A percentile compares a stretch with the other conserved stretches of the same genome.
phyloP scores from a whole-genome alignment of 2,797 vertebrate species.

The Oreochromis mossambicus region DNA sequence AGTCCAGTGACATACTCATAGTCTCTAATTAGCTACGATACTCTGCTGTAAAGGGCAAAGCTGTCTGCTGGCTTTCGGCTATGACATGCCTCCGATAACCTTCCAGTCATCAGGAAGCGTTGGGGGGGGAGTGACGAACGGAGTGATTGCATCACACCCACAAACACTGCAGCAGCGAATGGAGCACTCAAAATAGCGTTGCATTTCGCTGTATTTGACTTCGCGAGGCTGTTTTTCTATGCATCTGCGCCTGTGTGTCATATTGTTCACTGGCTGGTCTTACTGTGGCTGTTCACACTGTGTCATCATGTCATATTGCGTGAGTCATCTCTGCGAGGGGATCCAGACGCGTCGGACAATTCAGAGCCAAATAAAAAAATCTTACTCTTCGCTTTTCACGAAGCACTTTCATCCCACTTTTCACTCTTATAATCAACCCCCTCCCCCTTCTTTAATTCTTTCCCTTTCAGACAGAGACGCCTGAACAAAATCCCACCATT shows the following conservation, averaged over 20 bases:
- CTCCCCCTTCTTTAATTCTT: not conserved
- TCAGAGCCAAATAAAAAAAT: not conserved
- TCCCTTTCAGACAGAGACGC: not conserved
- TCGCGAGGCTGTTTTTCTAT: not conserved
- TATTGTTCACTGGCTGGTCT: not conserved
- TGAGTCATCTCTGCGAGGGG: not conserved
- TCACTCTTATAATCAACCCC: not conserved
- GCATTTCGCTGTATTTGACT: not conserved
- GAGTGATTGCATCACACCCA: not conserved
- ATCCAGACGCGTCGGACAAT: not conserved
- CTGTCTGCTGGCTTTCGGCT: constrained; percentile 56
- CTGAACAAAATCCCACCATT: not conserved
- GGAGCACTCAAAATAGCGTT: not conserved
- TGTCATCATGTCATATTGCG: not conserved
- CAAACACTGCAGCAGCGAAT: not conserved
- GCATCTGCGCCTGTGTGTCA: not conserved
- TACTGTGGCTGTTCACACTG: not conserved
- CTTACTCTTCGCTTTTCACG: not conserved
- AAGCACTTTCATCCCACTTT: not conserved
- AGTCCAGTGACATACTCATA: constrained; percentile 51
- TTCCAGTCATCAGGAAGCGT: constrained; percentile 18
- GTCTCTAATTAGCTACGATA: constrained; percentile 59
- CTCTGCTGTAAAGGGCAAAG: constrained; percentile 62
- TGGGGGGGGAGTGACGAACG: not conserved
- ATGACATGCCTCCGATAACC: constrained; percentile 44